phyloP scores from a whole-genome alignment of 2,888 invertebrate species.

The Sminthurides aquaticus region DNA sequence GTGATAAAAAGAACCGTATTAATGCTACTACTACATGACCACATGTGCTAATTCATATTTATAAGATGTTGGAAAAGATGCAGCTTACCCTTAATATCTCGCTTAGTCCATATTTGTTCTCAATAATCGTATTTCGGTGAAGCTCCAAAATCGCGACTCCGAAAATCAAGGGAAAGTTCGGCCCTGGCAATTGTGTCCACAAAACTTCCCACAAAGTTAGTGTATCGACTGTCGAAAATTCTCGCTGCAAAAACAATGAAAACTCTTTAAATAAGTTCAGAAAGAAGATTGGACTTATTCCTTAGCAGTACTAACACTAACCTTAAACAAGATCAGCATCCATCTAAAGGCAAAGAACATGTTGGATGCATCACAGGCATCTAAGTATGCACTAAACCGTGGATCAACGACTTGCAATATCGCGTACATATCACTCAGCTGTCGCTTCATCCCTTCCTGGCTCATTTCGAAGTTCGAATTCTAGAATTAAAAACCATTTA shows the following conservation, averaged over 20 bases:
- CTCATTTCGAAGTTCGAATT: constrained; percentile 91
- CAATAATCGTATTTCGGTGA: constrained; percentile 79
- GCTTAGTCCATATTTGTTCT: constrained; percentile 85
- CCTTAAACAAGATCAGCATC: constrained; percentile 84
- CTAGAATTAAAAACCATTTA: constrained; percentile 49
- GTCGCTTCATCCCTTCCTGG: constrained; percentile 91
- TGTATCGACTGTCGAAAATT: constrained; percentile 77
- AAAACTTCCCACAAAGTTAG: constrained; percentile 88
- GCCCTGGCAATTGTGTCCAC: constrained; percentile 90
- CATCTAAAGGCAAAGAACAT: constrained; percentile 99
- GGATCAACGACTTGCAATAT: constrained; percentile 66
- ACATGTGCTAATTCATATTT: no score
- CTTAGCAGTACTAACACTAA: no score
- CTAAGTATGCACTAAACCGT: constrained; percentile 74
- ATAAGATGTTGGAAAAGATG: no score
- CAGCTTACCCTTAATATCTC: constrained; percentile 82
- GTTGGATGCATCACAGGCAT: constrained; percentile 80
- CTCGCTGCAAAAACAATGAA: constrained; percentile 55
- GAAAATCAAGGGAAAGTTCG: constrained; percentile 89
- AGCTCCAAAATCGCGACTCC: constrained; percentile 87
- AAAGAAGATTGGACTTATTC: no score
- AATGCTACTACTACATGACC: no score
- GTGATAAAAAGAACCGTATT: constrained; percentile 45
- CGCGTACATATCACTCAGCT: constrained; percentile 74
- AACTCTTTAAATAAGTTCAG: no score